Evolutionary conservation across 2,113 vertebrate genomes (phyloP).

Genomic region (Bucco capensis): DNA sequence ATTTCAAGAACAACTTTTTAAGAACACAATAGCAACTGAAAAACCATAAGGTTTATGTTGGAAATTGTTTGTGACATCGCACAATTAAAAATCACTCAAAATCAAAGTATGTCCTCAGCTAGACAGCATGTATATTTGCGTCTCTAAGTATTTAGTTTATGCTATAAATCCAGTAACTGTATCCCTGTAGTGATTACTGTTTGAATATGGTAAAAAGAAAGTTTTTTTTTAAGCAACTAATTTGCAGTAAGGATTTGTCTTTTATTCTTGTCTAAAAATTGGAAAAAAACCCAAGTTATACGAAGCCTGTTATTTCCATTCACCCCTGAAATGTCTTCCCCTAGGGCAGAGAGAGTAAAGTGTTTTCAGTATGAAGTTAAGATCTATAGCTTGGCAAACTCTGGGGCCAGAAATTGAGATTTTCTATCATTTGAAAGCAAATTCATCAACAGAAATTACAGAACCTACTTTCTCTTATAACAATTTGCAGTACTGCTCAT

Average conservation of each 20-base stretch:
- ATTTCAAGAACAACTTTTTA: background rate
- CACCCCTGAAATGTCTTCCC: background rate
- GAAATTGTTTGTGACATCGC: background rate
- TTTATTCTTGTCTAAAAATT: background rate
- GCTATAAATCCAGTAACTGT: background rate
- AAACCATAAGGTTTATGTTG: background rate
- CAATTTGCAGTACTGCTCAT: background rate
- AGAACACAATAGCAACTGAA: background rate
- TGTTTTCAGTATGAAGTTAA: background rate
- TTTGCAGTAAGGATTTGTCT: background rate
- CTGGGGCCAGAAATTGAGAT: background rate
- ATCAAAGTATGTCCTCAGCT: background rate
- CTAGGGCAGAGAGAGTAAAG: background rate
- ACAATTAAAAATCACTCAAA: background rate
- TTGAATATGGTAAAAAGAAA: background rate
- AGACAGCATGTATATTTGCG: background rate
- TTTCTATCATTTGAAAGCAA: background rate
- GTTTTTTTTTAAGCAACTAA: background rate
- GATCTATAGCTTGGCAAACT: background rate
- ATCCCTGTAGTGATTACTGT: background rate
- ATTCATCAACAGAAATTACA: background rate
- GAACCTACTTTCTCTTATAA: background rate
- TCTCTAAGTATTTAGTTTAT: background rate
- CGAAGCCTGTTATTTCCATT: background rate
- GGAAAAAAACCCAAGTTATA: accelerated